Conservation (phyloP, 1,140 invertebrate species). For the Halotydeus destructor region DNA sequence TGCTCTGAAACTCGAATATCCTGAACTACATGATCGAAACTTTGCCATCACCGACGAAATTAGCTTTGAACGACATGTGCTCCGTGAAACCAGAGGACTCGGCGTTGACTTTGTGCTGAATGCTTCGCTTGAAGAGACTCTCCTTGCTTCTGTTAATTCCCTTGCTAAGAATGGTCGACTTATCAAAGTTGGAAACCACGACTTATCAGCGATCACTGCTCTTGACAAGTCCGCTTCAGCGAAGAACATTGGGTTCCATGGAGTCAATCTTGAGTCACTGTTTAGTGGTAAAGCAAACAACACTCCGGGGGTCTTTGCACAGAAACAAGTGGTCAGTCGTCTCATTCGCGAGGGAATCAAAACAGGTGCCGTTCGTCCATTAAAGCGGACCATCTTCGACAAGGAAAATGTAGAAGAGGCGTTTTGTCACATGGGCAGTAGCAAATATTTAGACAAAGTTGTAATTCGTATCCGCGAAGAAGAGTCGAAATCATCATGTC, state of each 20-base stretch:
- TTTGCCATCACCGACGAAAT: constrained; percentile 33
- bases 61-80: constrained; percentile 28
- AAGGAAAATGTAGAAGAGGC: constrained; percentile 71
- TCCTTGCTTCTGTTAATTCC: constrained; percentile 68
- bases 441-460: constrained; percentile 92
- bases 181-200: constrained; percentile 90
- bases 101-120: constrained; percentile 86
- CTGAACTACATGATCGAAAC: constrained; percentile 27
- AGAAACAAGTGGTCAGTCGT: constrained; percentile 19
- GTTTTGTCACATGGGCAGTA: constrained; percentile 80
- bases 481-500: constrained; percentile 19
- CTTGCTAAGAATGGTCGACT: constrained; percentile 73
- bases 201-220: too few species aligned
- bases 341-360: constrained; percentile 60
- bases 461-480: constrained; percentile 27
- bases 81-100: constrained; percentile 29
- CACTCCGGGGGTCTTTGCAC: constrained; percentile 27
- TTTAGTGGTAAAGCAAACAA: constrained; percentile 38
- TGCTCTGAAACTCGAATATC: constrained; percentile 28
- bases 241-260: constrained; percentile 89
- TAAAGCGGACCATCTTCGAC: constrained; percentile 55
- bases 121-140: constrained; percentile 73
- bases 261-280: constrained; percentile 78
- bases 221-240: constrained; percentile 85
- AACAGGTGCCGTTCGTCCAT: constrained; percentile 57